Conservation (phyloP, 1,140 invertebrate species). For the Lucilia sericata region DNA sequence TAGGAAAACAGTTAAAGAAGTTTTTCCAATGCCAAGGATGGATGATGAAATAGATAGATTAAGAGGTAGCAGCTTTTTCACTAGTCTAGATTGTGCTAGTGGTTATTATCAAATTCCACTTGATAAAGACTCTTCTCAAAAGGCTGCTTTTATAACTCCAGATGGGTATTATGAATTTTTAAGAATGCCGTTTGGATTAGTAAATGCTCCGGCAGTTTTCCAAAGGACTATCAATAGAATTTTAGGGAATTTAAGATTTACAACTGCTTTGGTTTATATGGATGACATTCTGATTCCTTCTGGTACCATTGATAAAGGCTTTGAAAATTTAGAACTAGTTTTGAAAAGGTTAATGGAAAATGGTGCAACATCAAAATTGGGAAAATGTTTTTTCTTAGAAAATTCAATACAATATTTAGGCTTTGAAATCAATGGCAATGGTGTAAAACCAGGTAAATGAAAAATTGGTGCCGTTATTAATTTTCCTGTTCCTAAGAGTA, state of each 20-base stretch:
- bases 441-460: not conserved
- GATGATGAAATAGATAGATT: not conserved
- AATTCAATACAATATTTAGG: not conserved
- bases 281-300: too few relatives aligned
- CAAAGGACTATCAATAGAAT: not conserved
- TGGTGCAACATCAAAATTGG: not conserved
- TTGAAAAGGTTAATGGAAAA: not conserved
- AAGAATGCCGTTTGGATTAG: not conserved
- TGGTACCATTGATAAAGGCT: too few relatives aligned
- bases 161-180: slow-evolving; percentile 6
- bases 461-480: not conserved
- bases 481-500: not conserved
- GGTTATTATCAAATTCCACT: not conserved
- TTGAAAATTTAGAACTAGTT: not conserved
- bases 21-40: not conserved
- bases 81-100: not conserved
- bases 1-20: slow-evolving; percentile 1
- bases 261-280: not conserved
- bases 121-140: not conserved
- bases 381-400: not conserved
- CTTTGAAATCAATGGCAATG: not conserved
- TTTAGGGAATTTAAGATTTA: not conserved
- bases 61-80: not conserved
- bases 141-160: not conserved
- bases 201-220: not conserved